Evolutionary conservation across 2,113 vertebrate genomes (phyloP), one percentile per base, ranked within the genome.

Genomic region (Carlito syrichta): DNA sequence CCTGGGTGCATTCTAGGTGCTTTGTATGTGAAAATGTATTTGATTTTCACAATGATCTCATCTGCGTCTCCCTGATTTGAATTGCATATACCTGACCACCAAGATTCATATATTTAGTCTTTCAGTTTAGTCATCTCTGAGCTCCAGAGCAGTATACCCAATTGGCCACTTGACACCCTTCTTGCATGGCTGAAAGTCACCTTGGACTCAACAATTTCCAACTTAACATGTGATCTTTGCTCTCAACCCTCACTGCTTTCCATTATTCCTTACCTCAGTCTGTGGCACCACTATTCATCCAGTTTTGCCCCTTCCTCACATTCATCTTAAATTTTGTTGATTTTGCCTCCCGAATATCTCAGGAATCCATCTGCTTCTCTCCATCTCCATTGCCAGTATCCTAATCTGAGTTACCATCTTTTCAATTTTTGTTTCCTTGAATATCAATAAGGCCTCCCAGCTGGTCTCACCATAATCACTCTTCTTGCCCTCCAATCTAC

Each of bases 31-130:
- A 56, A 69, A 10, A 43, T 50, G 60, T 50, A 76, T 95, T 60
- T 87, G 54, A 78, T 89, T 74, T 97, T 81, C 68, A 32, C 30
- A 25, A 13, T 95, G 86, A 71, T 71, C 92, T 97, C 69, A 93
- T 50, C 56, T 48, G 10, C 14, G 52, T 22, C n/a, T n/a, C 27
- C 45, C 9, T 22, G 76, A 85, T 63, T 92, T 96, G 30, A 81
- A 8, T 81, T 71, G 81, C 40, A 74, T 17, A 58, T 62, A 30
- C 93, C 82, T 86, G 62, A 40, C 62, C 54, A 71, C 20, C 71
- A 62, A 19, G 73, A 84, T 77, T 89, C 93, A 58, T 43, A n/a
- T 7, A 52, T 2, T 83, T n/a, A 40, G 58, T 52, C 52, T 88
- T 84, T 45, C 4, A 32, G n/a, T 52, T 48, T 35, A 83, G 48